Conservation (phyloP, 2,797 vertebrate genomes). For the Spinus pinus region DNA sequence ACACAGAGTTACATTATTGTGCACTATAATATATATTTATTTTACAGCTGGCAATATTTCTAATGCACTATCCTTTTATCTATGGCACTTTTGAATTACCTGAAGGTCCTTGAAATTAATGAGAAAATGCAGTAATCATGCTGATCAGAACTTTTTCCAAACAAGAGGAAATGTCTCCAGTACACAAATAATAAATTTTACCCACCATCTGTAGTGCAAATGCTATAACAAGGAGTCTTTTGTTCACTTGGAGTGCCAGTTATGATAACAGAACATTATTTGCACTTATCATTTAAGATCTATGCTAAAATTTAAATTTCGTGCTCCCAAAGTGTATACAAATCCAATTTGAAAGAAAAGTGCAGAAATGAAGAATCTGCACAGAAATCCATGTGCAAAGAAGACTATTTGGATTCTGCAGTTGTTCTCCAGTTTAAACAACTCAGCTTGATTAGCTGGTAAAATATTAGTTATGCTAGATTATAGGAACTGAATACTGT, state of each 20-base stretch:
- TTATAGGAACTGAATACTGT: conserved; percentile 3
- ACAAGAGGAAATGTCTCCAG: background rate
- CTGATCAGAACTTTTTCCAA: background rate
- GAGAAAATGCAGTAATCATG: background rate
- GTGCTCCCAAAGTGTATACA: background rate
- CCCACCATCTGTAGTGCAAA: background rate
- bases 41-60: background rate
- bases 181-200: background rate
- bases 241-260: background rate
- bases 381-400: background rate
- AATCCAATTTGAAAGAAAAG: conserved; percentile 38
- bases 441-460: conserved; percentile 45
- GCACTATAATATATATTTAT: background rate
- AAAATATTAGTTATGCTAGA: conserved; percentile 54
- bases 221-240: background rate
- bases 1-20: background rate
- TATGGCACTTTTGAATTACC: background rate
- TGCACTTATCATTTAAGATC: background rate
- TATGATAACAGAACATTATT: background rate
- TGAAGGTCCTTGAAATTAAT: background rate
- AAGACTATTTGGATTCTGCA: background rate
- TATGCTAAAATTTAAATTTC: background rate
- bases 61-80: background rate
- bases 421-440: conserved; percentile 30
- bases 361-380: background rate